phyloP scores from a whole-genome alignment of 2,888 invertebrate species.

The Strigamia crassipes region DNA sequence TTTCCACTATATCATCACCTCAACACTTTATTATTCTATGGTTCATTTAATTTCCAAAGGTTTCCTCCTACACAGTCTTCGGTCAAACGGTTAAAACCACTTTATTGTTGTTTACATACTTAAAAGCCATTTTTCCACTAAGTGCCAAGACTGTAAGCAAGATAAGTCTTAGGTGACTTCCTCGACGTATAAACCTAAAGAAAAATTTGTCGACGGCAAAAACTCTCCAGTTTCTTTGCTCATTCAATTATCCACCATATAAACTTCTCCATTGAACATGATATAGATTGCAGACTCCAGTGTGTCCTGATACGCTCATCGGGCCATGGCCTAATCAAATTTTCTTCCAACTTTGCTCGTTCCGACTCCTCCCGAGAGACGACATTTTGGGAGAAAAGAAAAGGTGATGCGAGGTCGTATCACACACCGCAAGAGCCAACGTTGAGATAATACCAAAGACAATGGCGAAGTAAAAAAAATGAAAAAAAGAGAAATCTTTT shows the following conservation, averaged over 20 bases:
- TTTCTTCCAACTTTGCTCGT: slow-evolving; percentile 17
- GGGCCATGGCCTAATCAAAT: slow-evolving; percentile 26
- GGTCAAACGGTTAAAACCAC: no score
- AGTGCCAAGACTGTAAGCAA: no score
- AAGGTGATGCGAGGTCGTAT: slow-evolving; percentile 18
- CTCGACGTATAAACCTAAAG: neutral
- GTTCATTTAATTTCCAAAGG: no score
- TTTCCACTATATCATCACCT: no score
- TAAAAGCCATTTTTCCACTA: no score
- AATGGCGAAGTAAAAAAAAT: neutral
- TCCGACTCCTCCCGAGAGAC: slow-evolving; percentile 5
- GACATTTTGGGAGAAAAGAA: neutral
- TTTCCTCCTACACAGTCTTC: no score
- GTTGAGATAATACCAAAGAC: neutral
- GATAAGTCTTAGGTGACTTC: no score
- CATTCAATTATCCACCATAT: slow-evolving; percentile 22
- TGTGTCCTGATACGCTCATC: slow-evolving; percentile 9
- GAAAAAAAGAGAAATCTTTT: neutral
- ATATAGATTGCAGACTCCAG: slow-evolving; percentile 26
- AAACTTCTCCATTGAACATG: slow-evolving; percentile 30
- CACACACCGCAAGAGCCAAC: neutral
- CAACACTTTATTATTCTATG: no score
- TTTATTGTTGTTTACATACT: no score
- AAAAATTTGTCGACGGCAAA: slow-evolving; percentile 5
- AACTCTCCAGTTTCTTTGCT: slow-evolving; percentile 5